phyloP scores from a whole-genome alignment of 2,888 invertebrate species.

The Lypha dubia region DNA sequence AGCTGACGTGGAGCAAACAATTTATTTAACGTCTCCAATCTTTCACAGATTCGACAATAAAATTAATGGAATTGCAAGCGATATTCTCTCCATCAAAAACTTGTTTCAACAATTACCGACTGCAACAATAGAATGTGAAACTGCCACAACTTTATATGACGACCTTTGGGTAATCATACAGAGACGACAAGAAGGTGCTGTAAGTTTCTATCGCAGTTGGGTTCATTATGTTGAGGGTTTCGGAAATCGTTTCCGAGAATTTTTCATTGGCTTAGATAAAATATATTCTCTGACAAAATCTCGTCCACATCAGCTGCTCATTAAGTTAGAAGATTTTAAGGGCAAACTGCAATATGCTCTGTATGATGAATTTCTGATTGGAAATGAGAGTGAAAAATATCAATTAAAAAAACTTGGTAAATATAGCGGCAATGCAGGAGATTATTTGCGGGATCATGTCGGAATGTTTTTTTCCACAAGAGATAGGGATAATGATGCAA shows the following conservation, averaged over 20 bases:
- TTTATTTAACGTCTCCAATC: not conserved
- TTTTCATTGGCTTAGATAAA: conserved; percentile 64
- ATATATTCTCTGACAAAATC: conserved; percentile 46
- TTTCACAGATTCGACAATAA: conserved; percentile 29
- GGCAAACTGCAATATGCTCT: conserved; percentile 40
- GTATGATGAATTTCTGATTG: conserved; percentile 62
- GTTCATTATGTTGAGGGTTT: conserved; percentile 61
- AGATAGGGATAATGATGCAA: conserved; percentile 56
- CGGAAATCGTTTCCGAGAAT: conserved; percentile 60
- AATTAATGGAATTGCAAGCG: conserved; percentile 19
- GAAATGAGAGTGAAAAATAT: conserved; percentile 59
- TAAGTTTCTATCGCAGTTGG: conserved; percentile 59
- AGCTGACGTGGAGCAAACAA: not conserved
- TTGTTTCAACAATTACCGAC: not conserved
- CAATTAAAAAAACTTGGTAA: conserved; percentile 54
- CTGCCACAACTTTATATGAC: conserved; percentile 18
- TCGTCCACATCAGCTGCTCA: conserved; percentile 39
- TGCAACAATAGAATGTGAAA: not conserved
- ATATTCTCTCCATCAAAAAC: conserved; percentile 29
- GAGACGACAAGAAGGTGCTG: conserved; percentile 53
- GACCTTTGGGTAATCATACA: conserved; percentile 56
- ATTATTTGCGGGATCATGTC: conserved; percentile 51
- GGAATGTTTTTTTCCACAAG: conserved; percentile 58
- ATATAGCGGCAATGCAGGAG: conserved; percentile 62
- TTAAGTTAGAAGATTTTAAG: conserved; percentile 48